Evolutionary conservation across 1,140 invertebrate species (phyloP), one percentile per base, ranked within the genome.

Genomic region (Caenorhabditis briggsae): DNA sequence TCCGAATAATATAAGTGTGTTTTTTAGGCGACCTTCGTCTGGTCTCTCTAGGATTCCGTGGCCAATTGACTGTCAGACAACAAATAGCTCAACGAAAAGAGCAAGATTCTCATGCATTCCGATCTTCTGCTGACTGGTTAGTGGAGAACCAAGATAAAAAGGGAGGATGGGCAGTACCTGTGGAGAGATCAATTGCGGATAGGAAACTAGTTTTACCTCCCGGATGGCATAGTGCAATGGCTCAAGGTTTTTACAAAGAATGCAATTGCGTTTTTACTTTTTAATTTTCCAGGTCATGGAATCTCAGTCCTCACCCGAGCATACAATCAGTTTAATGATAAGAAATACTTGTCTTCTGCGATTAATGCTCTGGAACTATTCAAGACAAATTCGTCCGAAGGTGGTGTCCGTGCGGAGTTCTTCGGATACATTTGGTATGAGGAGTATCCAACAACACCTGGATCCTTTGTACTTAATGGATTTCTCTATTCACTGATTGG

Each of bases 401-500:
- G 96, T 83, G 97, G 97, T 0, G 96, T 99, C 2, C 93, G 95
- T 82, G 96, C 97, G 0, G 14, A 92, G 82, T 82, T 93, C 85
- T 90, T 88, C 88, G 88, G 95, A 91, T 96, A 95, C 90, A 93
- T 94, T 20, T 97, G 96, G 96, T 99, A 97, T 92, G 98, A 99
- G 93, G 98, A 99, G 92, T 99, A 99, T 93, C 98, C 98, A 7
- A 99, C 98, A 0, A 95, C 95, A 53, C 97, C 97, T 3, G 94
- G 96, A 6, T 96, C 96, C 5, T 98, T 97, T 93, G 97, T 99
- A 11, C 94, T 99, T 2, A 99, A 99, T 93, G 98, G 98, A 46
- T 99, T 99, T 93, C 98, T 99, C 89, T 99, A 98, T 93, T 97
- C 97, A 0, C 94, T 99, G 2, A 94, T 99, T 84, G 98, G 98